These are phyloP conservation scores for Fragum sueziense DNA, from an alignment of 2,888 invertebrate species.

Conservation along the genomic window DNA sequence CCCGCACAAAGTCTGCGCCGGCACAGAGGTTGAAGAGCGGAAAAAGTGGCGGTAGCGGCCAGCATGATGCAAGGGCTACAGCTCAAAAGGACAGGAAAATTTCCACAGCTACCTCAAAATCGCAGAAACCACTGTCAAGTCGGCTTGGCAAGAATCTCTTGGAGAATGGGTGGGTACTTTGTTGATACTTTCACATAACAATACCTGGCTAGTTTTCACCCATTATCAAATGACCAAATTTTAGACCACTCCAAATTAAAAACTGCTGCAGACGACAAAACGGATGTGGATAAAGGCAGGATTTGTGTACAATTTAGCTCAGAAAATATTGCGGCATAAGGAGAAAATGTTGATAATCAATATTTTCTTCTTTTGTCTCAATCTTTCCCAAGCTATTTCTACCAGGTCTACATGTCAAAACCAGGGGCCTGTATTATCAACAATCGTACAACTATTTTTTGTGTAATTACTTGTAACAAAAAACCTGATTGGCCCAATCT, in stretches of 20 bases:
- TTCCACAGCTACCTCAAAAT: slow-evolving; percentile 26
- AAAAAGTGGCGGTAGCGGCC: slow-evolving; percentile 17
- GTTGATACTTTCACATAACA: too few relatives aligned
- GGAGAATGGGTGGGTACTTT: slow-evolving; percentile 51
- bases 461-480: too few relatives aligned
- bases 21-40: slow-evolving; percentile 46
- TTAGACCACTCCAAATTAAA: too few relatives aligned
- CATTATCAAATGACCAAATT: too few relatives aligned
- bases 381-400: neutral
- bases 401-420: too few relatives aligned
- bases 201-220: too few relatives aligned
- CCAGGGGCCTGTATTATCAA: too few relatives aligned
- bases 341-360: neutral
- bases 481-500: too few relatives aligned
- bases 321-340: neutral
- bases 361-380: neutral
- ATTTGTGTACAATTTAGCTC: too few relatives aligned
- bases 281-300: too few relatives aligned
- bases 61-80: slow-evolving; percentile 29
- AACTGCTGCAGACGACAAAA: too few relatives aligned
- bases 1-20: slow-evolving; percentile 59
- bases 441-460: too few relatives aligned
- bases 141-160: slow-evolving; percentile 55
- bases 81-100: slow-evolving; percentile 20
- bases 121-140: slow-evolving; percentile 30